Percentiles rank a stretch among this genome's conserved stretches.
phyloP scores from a whole-genome alignment of 2,113 vertebrate species.

The Thryonomys swinderianus region DNA sequence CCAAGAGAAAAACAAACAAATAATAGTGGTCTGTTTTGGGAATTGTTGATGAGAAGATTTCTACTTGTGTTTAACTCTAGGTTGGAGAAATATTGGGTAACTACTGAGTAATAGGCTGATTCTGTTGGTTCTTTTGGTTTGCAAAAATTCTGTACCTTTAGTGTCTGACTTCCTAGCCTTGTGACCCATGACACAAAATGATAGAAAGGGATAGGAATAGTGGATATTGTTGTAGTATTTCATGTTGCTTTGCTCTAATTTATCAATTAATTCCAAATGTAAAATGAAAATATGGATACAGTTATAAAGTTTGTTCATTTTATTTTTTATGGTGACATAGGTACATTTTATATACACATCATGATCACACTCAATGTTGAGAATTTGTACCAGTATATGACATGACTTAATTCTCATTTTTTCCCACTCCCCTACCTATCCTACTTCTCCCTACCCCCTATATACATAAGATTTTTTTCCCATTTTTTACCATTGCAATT shows the following conservation, averaged over 20 bases:
- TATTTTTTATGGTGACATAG: too few relatives aligned
- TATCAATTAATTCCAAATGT: constrained; percentile 16
- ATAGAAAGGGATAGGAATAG: neutral
- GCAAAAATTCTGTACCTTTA: neutral
- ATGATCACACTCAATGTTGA: too few relatives aligned
- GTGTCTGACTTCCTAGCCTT: neutral
- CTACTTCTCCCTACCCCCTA: too few relatives aligned
- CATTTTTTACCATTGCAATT: too few relatives aligned
- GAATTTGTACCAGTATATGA: too few relatives aligned
- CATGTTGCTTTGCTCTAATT: constrained; percentile 7
- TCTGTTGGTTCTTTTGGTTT: neutral
- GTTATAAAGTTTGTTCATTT: neutral
- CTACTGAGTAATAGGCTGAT: neutral
- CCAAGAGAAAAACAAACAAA: neutral
- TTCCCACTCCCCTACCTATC: too few relatives aligned
- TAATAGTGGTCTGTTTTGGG: neutral
- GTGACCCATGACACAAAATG: neutral
- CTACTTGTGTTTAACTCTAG: neutral
- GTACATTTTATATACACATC: too few relatives aligned
- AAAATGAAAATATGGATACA: neutral
- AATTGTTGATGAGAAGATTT: neutral
- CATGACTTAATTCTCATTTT: too few relatives aligned
- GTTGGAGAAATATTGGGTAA: neutral
- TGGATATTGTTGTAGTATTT: neutral
- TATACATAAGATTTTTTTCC: too few relatives aligned